Conservation (phyloP, 2,113 vertebrate species). For the Campylomormyrus numenius region DNA sequence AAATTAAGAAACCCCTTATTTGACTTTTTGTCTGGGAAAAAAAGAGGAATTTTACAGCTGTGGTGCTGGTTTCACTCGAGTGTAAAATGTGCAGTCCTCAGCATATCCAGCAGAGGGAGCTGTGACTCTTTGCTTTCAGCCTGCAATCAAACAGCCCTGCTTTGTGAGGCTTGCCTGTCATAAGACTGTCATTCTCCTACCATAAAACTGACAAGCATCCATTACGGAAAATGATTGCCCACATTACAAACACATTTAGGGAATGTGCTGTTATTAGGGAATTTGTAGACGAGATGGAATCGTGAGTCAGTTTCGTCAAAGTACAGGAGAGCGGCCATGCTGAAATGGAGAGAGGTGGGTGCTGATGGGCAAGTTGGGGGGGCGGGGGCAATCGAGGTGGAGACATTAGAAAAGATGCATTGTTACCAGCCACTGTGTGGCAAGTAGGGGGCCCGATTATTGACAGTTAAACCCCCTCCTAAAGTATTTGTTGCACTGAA, state of each 20-base stretch:
- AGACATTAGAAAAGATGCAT: conserved; percentile 13
- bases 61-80: background rate
- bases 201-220: conserved; percentile 76
- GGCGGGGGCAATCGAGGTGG: background rate
- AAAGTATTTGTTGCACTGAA: background rate
- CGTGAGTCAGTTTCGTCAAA: conserved; percentile 56
- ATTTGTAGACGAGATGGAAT: conserved; percentile 66
- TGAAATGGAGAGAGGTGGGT: conserved; percentile 35
- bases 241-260: conserved; percentile 76
- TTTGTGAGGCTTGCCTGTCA: conserved; percentile 57
- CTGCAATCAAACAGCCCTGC: conserved; percentile 15
- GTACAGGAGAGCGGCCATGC: conserved; percentile 50
- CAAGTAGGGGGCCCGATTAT: conserved; percentile 8
- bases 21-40: background rate
- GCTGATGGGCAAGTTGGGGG: background rate
- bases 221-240: conserved; percentile 75
- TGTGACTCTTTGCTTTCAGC: conserved; percentile 47
- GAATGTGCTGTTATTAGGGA: conserved; percentile 73
- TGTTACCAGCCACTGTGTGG: background rate
- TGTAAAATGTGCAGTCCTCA: background rate
- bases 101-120: conserved; percentile 52
- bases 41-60: background rate
- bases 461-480: background rate
- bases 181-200: conserved; percentile 63
- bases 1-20: background rate